A percentile compares a stretch with the other conserved stretches of the same genome.
phyloP scores from a whole-genome alignment of 1,140 invertebrate species.

The Lethrus apterus region DNA sequence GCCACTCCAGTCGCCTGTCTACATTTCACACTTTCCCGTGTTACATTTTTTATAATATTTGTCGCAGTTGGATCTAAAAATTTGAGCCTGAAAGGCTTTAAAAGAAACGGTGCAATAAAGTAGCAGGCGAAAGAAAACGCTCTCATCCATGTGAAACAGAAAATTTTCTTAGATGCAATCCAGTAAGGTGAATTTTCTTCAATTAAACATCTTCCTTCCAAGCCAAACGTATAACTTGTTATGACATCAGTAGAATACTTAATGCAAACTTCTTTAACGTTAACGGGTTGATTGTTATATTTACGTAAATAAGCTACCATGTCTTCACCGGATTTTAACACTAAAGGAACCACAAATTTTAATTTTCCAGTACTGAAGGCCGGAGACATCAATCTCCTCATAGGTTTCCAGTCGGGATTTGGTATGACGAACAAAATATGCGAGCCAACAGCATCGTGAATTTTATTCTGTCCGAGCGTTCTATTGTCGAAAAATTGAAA shows the following conservation, averaged over 20 bases:
- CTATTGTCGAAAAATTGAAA: conserved; percentile 5
- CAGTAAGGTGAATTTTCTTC: background rate
- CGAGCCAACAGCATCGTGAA: background rate
- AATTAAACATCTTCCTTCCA: background rate
- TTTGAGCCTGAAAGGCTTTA: background rate
- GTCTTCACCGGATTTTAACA: conserved; percentile 1
- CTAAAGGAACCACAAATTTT: background rate
- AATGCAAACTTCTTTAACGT: background rate
- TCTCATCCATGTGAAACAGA: background rate
- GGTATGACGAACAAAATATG: conserved; percentile 2
- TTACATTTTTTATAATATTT: conserved; percentile 1
- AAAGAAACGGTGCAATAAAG: background rate
- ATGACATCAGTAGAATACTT: conserved; percentile 5
- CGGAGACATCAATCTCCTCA: background rate
- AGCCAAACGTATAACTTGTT: background rate
- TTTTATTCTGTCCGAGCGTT: background rate
- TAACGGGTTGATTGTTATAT: background rate
- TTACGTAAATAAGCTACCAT: background rate
- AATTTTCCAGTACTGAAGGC: background rate
- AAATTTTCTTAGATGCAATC: background rate
- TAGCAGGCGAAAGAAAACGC: background rate
- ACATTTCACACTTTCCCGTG: background rate
- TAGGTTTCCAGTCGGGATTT: background rate
- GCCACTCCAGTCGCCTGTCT: background rate
- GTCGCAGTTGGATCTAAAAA: background rate